Base-by-base conservation (phyloP, 1,140 invertebrate species). In the Maconellicoccus hirsutus region DNA sequence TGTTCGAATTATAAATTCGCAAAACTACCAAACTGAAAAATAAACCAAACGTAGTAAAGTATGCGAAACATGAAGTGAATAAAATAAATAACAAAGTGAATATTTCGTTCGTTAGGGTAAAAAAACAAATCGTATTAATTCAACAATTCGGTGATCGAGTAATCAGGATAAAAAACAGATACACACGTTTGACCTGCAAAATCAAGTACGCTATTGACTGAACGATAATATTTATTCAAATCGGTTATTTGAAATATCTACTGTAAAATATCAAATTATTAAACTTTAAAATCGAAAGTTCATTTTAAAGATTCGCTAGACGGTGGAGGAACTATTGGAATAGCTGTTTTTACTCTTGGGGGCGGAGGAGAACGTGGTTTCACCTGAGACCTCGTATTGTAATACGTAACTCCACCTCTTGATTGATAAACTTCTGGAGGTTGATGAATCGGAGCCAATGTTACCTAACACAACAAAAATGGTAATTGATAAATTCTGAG, bases 311-410 rank as follows among this genome's bases (percentile, higher is more conserved):
- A 14, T 66, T 66, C 61, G 25, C 25, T 66, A 1, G 61, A 66
- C 10, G 61, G 61, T 16, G 61, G 61, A 66, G 61, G 61, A 66
- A 66, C 61, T 23, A 66, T 66, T 14, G 61, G 61, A 6, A 66
- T 66, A 2, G 61, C 61, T 66, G 25, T 66, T 66, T 66, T 66
- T 8, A 66, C 61, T 10, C 61, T 10, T 19, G 61, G 61, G 3
- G 61, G 61, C 10, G 61, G 61, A 10, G 61, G 61, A 25, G 61
- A 66, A 14, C 61, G 61, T 25, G 61, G 61, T 66, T 66, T 66
- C 2, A 25, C 21, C 25, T 66, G 61, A 2, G 61, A 66, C 16
- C 61, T 10, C 2, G 61, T 66, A 23, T 66, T 66, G 16, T 66
- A 66, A 26, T 66, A 66, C 6, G 61, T 66, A 26, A 66, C 61